Conservation (phyloP, 2,113 vertebrate species). For the Sapajus apella region DNA sequence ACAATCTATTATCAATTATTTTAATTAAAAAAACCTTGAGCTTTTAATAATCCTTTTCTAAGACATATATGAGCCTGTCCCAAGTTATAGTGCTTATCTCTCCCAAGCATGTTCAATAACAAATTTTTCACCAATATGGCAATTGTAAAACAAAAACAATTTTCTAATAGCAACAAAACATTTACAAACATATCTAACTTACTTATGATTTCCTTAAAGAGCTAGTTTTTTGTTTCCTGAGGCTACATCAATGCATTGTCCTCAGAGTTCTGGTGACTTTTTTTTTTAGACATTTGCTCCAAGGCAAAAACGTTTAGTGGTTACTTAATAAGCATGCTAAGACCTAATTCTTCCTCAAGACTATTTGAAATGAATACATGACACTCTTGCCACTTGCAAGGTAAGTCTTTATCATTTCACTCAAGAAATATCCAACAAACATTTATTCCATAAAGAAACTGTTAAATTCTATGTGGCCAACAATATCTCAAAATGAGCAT, state of each 20-base stretch:
- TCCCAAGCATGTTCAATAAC: background rate
- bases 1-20: background rate
- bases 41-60: background rate
- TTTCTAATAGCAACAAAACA: background rate
- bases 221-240: background rate
- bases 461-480: background rate
- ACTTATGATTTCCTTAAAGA: background rate
- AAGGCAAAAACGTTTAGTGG: background rate
- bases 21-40: background rate
- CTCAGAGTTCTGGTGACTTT: background rate
- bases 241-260: background rate
- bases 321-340: background rate
- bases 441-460: background rate
- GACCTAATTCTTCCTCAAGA: background rate
- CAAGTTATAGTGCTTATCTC: background rate
- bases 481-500: background rate
- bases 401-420: background rate
- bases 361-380: background rate
- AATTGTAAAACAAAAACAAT: background rate
- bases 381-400: background rate
- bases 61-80: background rate
- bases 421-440: background rate
- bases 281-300: background rate
- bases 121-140: background rate
- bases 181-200: background rate